Conservation (phyloP, 1,140 invertebrate genomes). For the Bombus impatiens region DNA sequence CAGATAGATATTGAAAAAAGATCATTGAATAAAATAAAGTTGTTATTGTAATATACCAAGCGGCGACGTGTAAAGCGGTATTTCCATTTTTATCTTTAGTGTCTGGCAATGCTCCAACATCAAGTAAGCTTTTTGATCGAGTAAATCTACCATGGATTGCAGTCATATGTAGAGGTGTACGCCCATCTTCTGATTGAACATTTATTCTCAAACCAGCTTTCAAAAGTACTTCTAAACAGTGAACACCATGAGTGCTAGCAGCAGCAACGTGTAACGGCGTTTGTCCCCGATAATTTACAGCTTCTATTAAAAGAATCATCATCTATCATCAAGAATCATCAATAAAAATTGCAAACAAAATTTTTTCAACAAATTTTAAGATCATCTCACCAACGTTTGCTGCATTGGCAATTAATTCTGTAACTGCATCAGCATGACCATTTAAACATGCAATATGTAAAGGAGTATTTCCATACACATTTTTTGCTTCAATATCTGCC, state of each 20-base stretch:
- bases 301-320: conserved; percentile 63
- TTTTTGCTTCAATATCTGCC: conserved; percentile 84
- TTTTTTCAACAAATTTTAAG: not conserved
- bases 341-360: not conserved
- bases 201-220: conserved; percentile 83
- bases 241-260: conserved; percentile 85
- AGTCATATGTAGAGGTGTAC: conserved; percentile 87
- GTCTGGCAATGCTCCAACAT: conserved; percentile 82
- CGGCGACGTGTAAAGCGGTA: conserved; percentile 84
- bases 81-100: conserved; percentile 82
- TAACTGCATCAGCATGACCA: conserved; percentile 83
- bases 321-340: too few relatives aligned
- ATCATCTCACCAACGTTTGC: conserved; percentile 59
- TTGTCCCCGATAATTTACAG: conserved; percentile 81
- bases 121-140: conserved; percentile 85
- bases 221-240: conserved; percentile 84
- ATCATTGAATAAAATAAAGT: not conserved
- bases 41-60: conserved; percentile 71
- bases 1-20: not conserved
- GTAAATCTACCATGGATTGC: conserved; percentile 87
- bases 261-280: conserved; percentile 87
- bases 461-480: conserved; percentile 85
- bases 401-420: conserved; percentile 75
- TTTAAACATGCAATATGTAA: conserved; percentile 86
- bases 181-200: conserved; percentile 84